These are phyloP conservation scores for Apostichopus californicus DNA, from an alignment of 35 echinoderm and acorn worm species.

Conservation along the genomic window DNA sequence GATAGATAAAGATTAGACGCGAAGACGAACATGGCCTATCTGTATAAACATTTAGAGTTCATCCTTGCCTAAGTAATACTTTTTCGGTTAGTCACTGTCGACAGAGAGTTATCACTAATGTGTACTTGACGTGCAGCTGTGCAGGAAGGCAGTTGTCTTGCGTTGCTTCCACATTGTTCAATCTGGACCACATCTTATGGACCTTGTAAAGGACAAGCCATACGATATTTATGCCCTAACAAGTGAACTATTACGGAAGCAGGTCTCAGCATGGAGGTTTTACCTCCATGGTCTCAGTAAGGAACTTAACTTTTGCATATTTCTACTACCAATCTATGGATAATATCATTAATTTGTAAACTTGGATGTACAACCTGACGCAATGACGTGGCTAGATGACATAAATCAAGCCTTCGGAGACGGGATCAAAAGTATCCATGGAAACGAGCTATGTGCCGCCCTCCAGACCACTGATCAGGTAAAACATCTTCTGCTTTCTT, in stretches of 20 bases:
- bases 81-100: too few species aligned
- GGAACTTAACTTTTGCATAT: neutral
- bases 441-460: constrained; percentile 14
- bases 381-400: constrained; percentile 28
- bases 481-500: too few species aligned
- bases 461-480: constrained; percentile 27
- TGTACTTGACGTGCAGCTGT: too few species aligned
- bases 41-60: too few species aligned
- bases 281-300: neutral
- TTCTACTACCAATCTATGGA: neutral
- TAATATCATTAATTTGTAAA: neutral
- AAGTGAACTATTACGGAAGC: neutral
- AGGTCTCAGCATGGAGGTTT: neutral
- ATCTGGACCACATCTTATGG: too few species aligned
- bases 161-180: too few species aligned
- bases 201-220: neutral
- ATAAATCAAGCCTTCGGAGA: constrained; percentile 9
- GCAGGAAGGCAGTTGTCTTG: too few species aligned
- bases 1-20: too few species aligned
- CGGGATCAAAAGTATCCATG: constrained; percentile 4
- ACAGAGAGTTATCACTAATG: too few species aligned
- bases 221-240: neutral
- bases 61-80: too few species aligned
- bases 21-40: too few species aligned
- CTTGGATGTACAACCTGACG: neutral